These are phyloP conservation scores for Phoebastria nigripes DNA, from an alignment of 2,797 vertebrate species.

Conservation along the genomic window DNA sequence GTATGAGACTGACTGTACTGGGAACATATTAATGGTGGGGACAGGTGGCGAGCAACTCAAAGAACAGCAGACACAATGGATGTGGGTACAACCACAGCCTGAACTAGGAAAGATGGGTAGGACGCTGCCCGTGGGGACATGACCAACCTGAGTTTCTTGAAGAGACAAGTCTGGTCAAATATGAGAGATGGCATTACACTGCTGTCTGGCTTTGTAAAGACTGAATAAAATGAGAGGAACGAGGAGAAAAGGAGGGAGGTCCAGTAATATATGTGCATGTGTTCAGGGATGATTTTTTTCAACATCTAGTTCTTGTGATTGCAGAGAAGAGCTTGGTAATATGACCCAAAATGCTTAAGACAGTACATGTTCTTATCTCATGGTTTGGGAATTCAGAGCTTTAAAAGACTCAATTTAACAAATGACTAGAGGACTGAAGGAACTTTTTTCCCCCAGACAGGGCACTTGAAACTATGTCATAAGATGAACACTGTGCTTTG, in stretches of 20 bases:
- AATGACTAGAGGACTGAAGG: neutral
- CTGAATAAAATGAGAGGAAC: neutral
- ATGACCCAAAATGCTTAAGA: neutral
- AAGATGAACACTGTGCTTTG: neutral
- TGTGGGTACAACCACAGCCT: rapidly evolving
- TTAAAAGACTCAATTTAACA: neutral
- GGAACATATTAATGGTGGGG: neutral
- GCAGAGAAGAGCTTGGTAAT: neutral
- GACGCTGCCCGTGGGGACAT: neutral
- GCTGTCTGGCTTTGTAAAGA: neutral
- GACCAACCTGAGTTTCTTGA: neutral
- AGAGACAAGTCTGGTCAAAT: neutral
- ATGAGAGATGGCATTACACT: neutral
- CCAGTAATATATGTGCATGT: neutral
- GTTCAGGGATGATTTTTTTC: neutral
- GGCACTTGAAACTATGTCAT: neutral
- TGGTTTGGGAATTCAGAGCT: neutral
- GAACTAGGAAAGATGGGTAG: neutral
- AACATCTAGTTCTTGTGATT: neutral
- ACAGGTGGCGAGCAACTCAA: neutral
- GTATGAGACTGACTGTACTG: neutral
- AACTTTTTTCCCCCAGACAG: neutral
- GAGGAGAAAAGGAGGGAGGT: neutral
- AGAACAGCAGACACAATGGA: neutral
- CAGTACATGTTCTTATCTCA: neutral